Percentiles rank a stretch among this genome's conserved stretches.
Conservation (phyloP, 35 echinoderm and acorn worm species). For the Lytechinus variegatus region DNA sequence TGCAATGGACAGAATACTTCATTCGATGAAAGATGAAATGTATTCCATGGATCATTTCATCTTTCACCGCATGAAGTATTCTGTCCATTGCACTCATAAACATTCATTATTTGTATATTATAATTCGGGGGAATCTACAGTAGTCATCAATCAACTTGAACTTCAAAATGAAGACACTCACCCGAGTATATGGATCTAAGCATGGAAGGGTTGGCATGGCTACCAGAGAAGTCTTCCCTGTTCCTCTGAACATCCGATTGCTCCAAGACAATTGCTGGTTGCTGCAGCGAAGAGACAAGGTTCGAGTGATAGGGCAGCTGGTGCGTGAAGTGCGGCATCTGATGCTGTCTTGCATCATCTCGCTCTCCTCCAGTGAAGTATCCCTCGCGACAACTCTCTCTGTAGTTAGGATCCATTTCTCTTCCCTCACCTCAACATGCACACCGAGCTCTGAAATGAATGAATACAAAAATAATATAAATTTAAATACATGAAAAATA, state of each 20-base stretch:
- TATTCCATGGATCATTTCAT: too few species aligned
- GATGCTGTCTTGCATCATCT: not conserved
- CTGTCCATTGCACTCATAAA: too few species aligned
- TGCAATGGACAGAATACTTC: too few species aligned
- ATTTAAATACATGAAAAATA: too few species aligned
- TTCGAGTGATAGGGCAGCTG: conserved; percentile 24
- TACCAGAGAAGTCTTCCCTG: not conserved
- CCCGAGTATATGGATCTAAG: not conserved
- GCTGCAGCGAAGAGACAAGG: not conserved
- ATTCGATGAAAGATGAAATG: too few species aligned
- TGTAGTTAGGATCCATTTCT: not conserved
- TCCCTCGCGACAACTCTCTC: not conserved
- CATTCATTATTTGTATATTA: too few species aligned
- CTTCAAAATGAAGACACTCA: not conserved
- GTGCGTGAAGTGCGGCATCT: not conserved
- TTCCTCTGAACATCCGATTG: not conserved
- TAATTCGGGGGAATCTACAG: too few species aligned
- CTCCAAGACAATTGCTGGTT: not conserved
- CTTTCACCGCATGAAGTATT: too few species aligned
- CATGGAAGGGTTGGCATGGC: not conserved
- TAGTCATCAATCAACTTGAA: too few species aligned
- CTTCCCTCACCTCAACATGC: not conserved
- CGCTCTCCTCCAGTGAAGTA: not conserved
- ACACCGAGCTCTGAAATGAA: too few species aligned
- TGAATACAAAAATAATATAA: too few species aligned